Conservation (phyloP, 2,888 invertebrate genomes). For the Thereva nobilitata region DNA sequence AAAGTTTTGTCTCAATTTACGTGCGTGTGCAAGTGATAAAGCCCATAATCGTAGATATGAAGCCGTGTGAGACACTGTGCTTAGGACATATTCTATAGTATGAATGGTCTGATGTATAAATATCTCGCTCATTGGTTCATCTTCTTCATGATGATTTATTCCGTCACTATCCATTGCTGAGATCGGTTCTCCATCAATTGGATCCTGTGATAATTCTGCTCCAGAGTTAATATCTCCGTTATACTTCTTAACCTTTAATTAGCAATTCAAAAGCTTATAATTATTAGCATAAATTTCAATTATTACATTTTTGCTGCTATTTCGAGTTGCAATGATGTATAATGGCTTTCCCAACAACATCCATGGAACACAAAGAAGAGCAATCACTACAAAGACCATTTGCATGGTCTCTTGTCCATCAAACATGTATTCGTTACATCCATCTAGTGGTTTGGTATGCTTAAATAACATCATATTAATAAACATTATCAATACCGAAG, state of each 20-base stretch:
- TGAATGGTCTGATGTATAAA: constrained; percentile 94
- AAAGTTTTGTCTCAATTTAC: constrained; percentile 74
- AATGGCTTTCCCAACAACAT: constrained; percentile 93
- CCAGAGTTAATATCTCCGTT: constrained; percentile 71
- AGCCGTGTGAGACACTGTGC: constrained; percentile 95
- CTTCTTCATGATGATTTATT: constrained; percentile 55
- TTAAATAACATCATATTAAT: constrained; percentile 79
- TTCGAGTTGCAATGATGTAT: constrained; percentile 65
- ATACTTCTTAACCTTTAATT: constrained; percentile 44
- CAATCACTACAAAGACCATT: constrained; percentile 74
- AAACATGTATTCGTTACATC: constrained; percentile 70
- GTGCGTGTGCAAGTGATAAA: constrained; percentile 91
- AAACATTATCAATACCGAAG: constrained; percentile 75
- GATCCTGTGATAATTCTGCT: constrained; percentile 66
- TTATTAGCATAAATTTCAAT: background rate
- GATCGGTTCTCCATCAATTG: constrained; percentile 42
- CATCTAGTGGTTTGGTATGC: constrained; percentile 54
- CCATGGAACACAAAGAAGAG: constrained; percentile 86
- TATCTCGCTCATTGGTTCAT: constrained; percentile 80
- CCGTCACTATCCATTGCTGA: constrained; percentile 48
- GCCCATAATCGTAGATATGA: constrained; percentile 97
- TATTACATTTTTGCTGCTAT: constrained; percentile 49
- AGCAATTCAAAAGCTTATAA: constrained; percentile 17
- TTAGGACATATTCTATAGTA: constrained; percentile 94
- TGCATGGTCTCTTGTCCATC: constrained; percentile 74